Conservation (phyloP, 2,888 invertebrate genomes). For the Dicycla oo region DNA sequence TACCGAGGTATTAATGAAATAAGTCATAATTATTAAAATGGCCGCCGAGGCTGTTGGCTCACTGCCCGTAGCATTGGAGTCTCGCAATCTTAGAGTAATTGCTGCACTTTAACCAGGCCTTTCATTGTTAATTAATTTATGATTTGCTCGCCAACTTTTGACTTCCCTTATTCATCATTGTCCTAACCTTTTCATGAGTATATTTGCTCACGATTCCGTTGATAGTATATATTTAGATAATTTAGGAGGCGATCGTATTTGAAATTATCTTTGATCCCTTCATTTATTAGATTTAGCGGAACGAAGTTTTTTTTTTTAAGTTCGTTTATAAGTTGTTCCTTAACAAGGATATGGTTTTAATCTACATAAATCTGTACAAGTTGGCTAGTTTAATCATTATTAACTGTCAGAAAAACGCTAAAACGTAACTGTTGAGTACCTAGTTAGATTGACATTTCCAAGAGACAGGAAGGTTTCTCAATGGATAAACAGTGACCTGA, state of each 20-base stretch:
- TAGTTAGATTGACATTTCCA: not conserved
- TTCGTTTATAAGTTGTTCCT: no score
- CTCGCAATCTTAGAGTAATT: slow-evolving; percentile 82
- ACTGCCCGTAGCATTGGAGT: slow-evolving; percentile 79
- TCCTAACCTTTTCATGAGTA: slow-evolving; percentile 13
- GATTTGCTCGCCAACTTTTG: slow-evolving; percentile 82
- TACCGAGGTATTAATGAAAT: slow-evolving; percentile 75
- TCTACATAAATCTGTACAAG: not conserved
- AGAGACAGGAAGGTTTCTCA: not conserved
- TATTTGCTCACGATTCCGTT: not conserved
- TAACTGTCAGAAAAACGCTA: not conserved
- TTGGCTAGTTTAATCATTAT: not conserved
- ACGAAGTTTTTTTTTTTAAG: no score
- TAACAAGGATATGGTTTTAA: not conserved
- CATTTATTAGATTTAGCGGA: no score
- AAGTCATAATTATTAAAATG: slow-evolving; percentile 84
- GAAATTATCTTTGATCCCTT: not conserved
- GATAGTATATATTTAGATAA: not conserved
- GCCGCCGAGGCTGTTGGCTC: slow-evolving; percentile 79
- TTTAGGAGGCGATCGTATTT: not conserved
- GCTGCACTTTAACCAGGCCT: slow-evolving; percentile 75
- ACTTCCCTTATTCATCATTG: slow-evolving; percentile 59
- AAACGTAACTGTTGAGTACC: not conserved
- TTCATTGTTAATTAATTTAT: slow-evolving; percentile 87
- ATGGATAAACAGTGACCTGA: not conserved